Conservation (phyloP, 2,113 vertebrate species). For the Prolemur simus region DNA sequence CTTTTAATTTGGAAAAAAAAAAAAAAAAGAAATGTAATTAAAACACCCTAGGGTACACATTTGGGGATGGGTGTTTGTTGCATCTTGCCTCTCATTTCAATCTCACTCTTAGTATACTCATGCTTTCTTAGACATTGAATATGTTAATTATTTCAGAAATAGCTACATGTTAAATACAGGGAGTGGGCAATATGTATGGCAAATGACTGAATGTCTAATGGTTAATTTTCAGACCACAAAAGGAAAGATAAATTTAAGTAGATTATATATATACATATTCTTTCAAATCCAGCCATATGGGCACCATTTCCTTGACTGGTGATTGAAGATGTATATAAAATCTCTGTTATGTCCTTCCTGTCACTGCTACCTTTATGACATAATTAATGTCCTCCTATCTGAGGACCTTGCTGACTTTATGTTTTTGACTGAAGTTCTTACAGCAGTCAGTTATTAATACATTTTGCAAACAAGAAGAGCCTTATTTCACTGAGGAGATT, state of each 20-base stretch:
- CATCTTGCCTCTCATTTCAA: neutral
- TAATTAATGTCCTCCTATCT: neutral
- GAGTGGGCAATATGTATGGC: neutral
- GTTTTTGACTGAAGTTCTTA: neutral
- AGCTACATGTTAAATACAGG: neutral
- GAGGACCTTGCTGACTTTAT: neutral
- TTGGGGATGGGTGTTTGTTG: neutral
- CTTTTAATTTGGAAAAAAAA: constrained; percentile 48
- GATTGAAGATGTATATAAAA: neutral
- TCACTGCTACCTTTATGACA: neutral
- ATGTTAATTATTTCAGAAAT: constrained; percentile 15
- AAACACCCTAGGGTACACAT: constrained; percentile 14
- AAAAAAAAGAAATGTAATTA: constrained; percentile 62
- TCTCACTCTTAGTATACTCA: neutral
- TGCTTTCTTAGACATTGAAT: neutral
- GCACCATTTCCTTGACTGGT: neutral
- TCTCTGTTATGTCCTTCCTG: neutral
- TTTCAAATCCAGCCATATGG: neutral
- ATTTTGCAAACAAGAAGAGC: neutral
- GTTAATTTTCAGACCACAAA: constrained; percentile 10
- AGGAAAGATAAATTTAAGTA: neutral
- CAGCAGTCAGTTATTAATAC: neutral
- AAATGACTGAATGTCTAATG: neutral
- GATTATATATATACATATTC: neutral
- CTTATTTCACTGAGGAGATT: neutral